A percentile compares a stretch with the other conserved stretches of the same genome.
phyloP scores from a whole-genome alignment of 2,888 invertebrate species.

The Tridacna gigas region DNA sequence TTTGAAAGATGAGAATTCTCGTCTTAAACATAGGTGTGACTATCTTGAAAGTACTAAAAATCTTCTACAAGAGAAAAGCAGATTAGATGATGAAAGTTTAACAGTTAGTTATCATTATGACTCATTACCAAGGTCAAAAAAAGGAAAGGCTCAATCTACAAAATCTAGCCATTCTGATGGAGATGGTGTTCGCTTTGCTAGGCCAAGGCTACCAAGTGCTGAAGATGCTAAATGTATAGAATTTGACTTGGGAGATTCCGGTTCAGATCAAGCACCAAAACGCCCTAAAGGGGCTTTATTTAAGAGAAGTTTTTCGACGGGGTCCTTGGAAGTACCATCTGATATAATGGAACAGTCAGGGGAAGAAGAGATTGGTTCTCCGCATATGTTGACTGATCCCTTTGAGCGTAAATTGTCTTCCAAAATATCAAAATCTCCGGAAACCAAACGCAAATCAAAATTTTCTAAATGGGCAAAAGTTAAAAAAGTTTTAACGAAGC shows the following conservation, averaged over 20 bases:
- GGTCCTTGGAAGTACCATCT: constrained; percentile 79
- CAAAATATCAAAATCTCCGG: constrained; percentile 72
- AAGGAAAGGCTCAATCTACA: constrained; percentile 51
- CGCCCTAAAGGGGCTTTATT: constrained; percentile 70
- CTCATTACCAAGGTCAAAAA: constrained; percentile 42
- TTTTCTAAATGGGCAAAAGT: constrained; percentile 95
- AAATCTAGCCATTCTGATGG: constrained; percentile 55
- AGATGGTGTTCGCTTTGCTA: constrained; percentile 37
- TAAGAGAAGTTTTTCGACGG: constrained; percentile 80
- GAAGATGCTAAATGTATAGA: constrained; percentile 74
- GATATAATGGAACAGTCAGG: constrained; percentile 75
- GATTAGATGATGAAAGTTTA: constrained; percentile 63
- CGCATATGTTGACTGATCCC: constrained; percentile 58
- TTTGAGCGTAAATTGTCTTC: constrained; percentile 61
- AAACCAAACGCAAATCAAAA: constrained; percentile 76
- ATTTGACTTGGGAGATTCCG: constrained; percentile 69
- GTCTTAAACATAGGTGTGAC: constrained; percentile 89
- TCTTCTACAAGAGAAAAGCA: constrained; percentile 66
- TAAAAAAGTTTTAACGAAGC: constrained; percentile 91
- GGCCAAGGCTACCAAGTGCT: constrained; percentile 77
- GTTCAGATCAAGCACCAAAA: constrained; percentile 73
- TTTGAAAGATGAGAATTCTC: constrained; percentile 90
- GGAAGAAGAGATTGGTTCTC: constrained; percentile 63
- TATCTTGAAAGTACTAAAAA: constrained; percentile 91
- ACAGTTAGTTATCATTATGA: constrained; percentile 19